Evolutionary conservation across 2,888 invertebrate species (phyloP).

Genomic region (Drosophila affinis): DNA sequence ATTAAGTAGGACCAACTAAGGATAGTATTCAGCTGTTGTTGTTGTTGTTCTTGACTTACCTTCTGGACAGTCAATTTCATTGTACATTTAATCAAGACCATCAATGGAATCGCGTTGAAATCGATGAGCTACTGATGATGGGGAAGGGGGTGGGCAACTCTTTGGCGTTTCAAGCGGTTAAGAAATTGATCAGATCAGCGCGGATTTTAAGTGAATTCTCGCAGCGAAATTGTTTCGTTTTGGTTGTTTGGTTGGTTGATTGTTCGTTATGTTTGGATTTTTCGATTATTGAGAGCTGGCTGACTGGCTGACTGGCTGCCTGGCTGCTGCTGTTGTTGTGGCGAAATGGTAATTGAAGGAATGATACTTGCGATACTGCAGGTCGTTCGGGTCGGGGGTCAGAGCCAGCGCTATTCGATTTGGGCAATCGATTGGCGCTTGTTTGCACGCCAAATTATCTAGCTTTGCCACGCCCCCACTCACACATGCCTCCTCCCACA

Average conservation of each 20-base stretch:
- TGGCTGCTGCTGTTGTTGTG: neutral
- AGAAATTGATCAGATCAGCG: neutral
- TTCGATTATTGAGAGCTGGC: neutral
- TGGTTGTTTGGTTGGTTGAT: neutral
- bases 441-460: conserved; percentile 31
- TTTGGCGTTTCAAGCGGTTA: neutral
- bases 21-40: neutral
- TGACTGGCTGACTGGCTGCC: neutral
- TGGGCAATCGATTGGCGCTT: conserved; percentile 11
- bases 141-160: neutral
- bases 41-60: conserved; percentile 74
- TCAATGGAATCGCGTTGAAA: neutral
- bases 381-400: neutral
- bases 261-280: neutral
- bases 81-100: conserved; percentile 81
- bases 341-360: neutral
- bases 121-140: neutral
- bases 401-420: neutral
- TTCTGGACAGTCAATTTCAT: conserved; percentile 84
- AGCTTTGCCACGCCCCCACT: conserved; percentile 12
- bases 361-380: neutral
- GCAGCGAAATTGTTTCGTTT: neutral
- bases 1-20: neutral
- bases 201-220: neutral
- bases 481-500: neutral